Conservation (phyloP, 2,888 invertebrate genomes). For the Cataglyphis albicans region DNA sequence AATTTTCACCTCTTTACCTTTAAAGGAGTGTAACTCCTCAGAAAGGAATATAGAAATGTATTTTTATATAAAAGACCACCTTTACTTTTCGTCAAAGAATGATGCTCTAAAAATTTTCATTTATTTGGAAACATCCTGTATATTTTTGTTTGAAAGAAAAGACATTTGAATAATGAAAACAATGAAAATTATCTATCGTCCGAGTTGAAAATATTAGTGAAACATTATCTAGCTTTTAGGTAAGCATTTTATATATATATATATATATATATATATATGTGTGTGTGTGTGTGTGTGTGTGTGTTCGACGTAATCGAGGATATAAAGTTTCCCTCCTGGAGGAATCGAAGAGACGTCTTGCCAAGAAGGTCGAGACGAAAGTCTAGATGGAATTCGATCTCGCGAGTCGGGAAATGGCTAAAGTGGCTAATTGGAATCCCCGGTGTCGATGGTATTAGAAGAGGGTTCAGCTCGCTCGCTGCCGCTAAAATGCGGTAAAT, state of each 20-base stretch:
- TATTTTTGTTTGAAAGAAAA: not conserved
- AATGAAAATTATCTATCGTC: not conserved
- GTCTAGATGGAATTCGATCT: slow-evolving; percentile 58
- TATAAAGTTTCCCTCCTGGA: not conserved
- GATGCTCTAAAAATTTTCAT: too few relatives aligned
- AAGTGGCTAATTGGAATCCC: slow-evolving; percentile 70
- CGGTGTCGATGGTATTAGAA: slow-evolving; percentile 63
- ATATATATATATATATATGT: not conserved
- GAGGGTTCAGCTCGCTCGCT: slow-evolving; percentile 26
- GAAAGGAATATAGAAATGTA: too few relatives aligned
- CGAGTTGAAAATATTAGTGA: not conserved
- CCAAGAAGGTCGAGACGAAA: not conserved
- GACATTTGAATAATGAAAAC: slow-evolving; percentile 1
- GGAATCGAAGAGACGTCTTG: not conserved
- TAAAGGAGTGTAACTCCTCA: too few relatives aligned
- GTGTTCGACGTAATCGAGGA: not conserved
- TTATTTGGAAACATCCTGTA: too few relatives aligned
- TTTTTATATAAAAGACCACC: too few relatives aligned
- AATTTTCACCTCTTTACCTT: too few relatives aligned
- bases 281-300: too few relatives aligned
- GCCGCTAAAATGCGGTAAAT: slow-evolving; percentile 59
- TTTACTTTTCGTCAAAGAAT: too few relatives aligned
- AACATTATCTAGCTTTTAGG: slow-evolving; percentile 5
- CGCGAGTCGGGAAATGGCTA: slow-evolving; percentile 60
- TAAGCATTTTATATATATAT: not conserved